Conservation (phyloP, 2,888 invertebrate genomes). For the Psylliodes chrysocephalus region DNA sequence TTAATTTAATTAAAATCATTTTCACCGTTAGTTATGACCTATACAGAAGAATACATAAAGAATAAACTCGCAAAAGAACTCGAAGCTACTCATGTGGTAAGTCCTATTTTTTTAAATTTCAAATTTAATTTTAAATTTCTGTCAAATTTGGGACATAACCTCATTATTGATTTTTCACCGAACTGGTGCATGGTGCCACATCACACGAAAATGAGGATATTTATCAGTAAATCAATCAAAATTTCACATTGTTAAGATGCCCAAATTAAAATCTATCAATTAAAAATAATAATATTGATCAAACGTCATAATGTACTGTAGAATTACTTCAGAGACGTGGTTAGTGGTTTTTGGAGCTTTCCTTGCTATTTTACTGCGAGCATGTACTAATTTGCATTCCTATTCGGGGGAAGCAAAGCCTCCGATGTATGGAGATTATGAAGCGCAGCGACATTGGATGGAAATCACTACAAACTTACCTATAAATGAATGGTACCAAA, state of each 20-base stretch:
- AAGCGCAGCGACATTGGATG: constrained; percentile 99
- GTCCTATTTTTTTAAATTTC: constrained; percentile 58
- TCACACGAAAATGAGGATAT: constrained; percentile 35
- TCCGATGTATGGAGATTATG: constrained; percentile 97
- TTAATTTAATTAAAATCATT: background rate
- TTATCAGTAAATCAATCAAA: background rate
- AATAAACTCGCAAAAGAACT: constrained; percentile 75
- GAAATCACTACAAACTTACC: constrained; percentile 94
- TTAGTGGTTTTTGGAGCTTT: constrained; percentile 67
- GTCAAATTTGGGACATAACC: constrained; percentile 46
- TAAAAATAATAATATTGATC: background rate
- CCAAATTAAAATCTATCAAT: constrained; percentile 5
- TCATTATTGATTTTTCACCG: constrained; percentile 36
- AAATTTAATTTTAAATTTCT: constrained; percentile 31
- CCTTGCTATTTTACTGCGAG: constrained; percentile 73
- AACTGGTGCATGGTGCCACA: constrained; percentile 45
- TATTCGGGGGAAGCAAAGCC: constrained; percentile 84
- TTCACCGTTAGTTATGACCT: constrained; percentile 65
- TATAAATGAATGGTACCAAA: constrained; percentile 79
- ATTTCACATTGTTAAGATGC: background rate
- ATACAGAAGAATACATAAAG: constrained; percentile 73
- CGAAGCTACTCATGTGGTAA: constrained; percentile 77
- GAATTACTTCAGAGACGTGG: constrained; percentile 56
- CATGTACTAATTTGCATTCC: constrained; percentile 78
- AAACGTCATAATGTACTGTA: constrained; percentile 47